A percentile compares a stretch with the other conserved stretches of the same genome.
Conservation (phyloP, 2,113 vertebrate genomes). For the Onychorhynchus coronatus region DNA sequence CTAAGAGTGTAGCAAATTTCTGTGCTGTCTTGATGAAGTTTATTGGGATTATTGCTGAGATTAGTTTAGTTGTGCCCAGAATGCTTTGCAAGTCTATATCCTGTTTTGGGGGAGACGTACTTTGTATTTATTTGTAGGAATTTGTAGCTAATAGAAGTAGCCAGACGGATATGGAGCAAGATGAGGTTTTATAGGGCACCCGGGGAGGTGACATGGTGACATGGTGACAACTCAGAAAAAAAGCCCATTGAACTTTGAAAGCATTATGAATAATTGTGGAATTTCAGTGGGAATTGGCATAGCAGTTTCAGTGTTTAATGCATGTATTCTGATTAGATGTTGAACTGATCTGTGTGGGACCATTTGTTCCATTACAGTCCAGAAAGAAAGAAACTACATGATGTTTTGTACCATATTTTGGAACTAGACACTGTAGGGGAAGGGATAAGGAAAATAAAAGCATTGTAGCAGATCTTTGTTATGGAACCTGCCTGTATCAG, state of each 20-base stretch:
- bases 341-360: constrained; percentile 7
- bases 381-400: constrained; percentile 30
- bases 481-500: neutral
- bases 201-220: neutral
- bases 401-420: constrained; percentile 52
- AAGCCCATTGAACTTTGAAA: constrained; percentile 1
- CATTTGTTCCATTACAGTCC: constrained; percentile 17
- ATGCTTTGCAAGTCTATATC: neutral
- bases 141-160: neutral
- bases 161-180: neutral
- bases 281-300: constrained; percentile 51
- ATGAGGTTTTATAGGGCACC: neutral
- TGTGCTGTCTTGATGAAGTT: neutral
- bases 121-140: neutral
- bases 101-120: neutral
- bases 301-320: constrained; percentile 67
- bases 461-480: neutral
- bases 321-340: constrained; percentile 10
- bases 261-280: constrained; percentile 36
- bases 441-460: neutral
- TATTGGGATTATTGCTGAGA: neutral
- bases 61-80: neutral
- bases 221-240: neutral
- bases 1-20: neutral
- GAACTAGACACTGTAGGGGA: neutral